Base-by-base conservation (phyloP, 2,113 vertebrate genomes). In the Sinosuthora webbiana region DNA sequence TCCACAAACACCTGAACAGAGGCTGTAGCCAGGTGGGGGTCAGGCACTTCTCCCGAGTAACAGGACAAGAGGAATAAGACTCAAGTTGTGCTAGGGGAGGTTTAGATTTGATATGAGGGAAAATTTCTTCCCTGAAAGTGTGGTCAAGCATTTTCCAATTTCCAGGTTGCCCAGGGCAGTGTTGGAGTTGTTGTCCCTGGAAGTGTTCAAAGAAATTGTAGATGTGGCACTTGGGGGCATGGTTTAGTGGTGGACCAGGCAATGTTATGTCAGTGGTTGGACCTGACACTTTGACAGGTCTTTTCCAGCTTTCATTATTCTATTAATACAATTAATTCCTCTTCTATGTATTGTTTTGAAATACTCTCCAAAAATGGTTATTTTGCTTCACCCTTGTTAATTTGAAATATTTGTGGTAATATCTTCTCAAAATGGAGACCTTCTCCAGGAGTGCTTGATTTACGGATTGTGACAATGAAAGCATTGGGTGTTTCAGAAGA, bases 91-190 rank as follows among this genome's bases (percentile, higher is more conserved):
- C 22, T 30, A 44, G 12, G 5, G 6, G 31, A 57, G 31, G 10
- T 44, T 57, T 50, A 35, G 50, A 31, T 37, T 65, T 30, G 15
- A 23, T 65, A 9, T 17, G 11, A 8, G 27, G 31, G 15, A 16
- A 65, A 33, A 44, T 4, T 50, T 52, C 18, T 50, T 65, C 27
- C 11, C 15, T 74, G 13, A 33, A 44, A 73, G 10, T 0, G 0
- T 56, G 50, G 5, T 9, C 35, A 49, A 64, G 25, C 30, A 6
- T 8, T 37, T n/a, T n/a, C n/a, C n/a, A n/a, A n/a, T n/a, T n/a
- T n/a, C n/a, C 22, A 65, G 11, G 11, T 13, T 80, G 30, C 5
- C 24, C 27, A 50, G 35, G 27, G 22, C 15, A 37, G 33, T 44
- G 31, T 3, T 64, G 35, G 57, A 37, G 12, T 16, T 41, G 11